Evolutionary conservation across 2,797 vertebrate genomes (phyloP).

Genomic region (Rallus crepitans): DNA sequence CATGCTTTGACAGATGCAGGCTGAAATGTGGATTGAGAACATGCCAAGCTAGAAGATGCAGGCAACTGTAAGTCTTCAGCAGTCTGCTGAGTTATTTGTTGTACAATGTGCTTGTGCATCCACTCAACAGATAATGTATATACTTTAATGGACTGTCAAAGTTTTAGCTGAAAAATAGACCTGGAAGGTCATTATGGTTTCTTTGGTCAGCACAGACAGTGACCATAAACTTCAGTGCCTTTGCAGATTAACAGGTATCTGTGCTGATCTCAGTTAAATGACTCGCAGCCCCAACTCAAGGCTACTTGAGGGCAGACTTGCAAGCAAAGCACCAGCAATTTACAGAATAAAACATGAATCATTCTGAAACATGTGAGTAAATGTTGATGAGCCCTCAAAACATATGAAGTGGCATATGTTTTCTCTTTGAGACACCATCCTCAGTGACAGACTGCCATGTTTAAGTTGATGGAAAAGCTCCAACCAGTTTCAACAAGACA

Average conservation of each 20-base stretch:
- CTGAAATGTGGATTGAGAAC: neutral
- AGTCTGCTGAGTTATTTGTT: neutral
- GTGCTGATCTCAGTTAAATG: neutral
- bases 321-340: neutral
- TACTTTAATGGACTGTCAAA: neutral
- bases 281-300: neutral
- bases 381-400: neutral
- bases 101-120: accelerated
- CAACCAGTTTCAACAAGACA: neutral
- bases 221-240: neutral
- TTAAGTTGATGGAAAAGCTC: slow-evolving; percentile 1
- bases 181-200: neutral
- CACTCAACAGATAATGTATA: neutral
- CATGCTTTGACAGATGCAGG: neutral
- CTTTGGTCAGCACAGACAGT: neutral
- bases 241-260: neutral
- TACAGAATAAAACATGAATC: neutral
- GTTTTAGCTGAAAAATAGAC: neutral
- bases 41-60: neutral
- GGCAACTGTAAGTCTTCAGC: neutral
- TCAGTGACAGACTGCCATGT: neutral
- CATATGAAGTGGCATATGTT: neutral
- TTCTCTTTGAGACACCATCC: neutral
- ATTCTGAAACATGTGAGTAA: neutral
- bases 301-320: neutral